Conservation (phyloP, 2,797 vertebrate species). For the Coendou prehensilis region DNA sequence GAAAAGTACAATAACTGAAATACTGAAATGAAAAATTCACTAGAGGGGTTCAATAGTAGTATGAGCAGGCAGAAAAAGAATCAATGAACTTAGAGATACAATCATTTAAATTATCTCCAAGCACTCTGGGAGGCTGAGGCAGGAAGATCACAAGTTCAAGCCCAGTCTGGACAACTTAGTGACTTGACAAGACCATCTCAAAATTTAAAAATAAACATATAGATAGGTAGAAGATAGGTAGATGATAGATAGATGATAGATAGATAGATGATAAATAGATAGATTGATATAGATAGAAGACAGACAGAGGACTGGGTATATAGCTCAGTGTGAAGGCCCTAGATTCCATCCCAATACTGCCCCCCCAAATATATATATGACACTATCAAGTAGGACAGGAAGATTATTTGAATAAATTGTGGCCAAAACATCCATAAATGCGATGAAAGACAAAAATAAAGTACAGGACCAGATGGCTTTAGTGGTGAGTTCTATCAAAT, state of each 20-base stretch:
- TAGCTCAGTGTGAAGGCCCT: background rate
- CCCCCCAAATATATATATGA: background rate
- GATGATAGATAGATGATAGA: background rate
- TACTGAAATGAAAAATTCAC: conserved; percentile 29
- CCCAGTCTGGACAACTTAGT: no score
- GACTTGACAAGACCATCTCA: no score
- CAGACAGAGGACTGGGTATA: background rate
- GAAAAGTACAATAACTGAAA: background rate
- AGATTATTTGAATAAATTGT: conserved; percentile 36
- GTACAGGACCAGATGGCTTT: background rate
- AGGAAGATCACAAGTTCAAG: background rate
- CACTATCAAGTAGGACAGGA: background rate
- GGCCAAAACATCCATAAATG: background rate
- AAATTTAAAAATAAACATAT: no score
- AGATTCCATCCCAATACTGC: background rate
- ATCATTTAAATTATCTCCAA: background rate
- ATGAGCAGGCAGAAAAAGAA: background rate
- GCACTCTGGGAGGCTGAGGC: background rate
- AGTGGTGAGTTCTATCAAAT: background rate
- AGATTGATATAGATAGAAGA: no score
- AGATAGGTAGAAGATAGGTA: no score
- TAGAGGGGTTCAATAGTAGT: background rate
- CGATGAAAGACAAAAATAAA: background rate
- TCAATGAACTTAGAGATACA: background rate
- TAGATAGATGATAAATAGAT: no score